Percentiles rank a stretch among this genome's conserved stretches.
These are phyloP conservation scores for Metalampra italica DNA, from an alignment of 2,888 invertebrate species.

Conservation along the genomic window DNA sequence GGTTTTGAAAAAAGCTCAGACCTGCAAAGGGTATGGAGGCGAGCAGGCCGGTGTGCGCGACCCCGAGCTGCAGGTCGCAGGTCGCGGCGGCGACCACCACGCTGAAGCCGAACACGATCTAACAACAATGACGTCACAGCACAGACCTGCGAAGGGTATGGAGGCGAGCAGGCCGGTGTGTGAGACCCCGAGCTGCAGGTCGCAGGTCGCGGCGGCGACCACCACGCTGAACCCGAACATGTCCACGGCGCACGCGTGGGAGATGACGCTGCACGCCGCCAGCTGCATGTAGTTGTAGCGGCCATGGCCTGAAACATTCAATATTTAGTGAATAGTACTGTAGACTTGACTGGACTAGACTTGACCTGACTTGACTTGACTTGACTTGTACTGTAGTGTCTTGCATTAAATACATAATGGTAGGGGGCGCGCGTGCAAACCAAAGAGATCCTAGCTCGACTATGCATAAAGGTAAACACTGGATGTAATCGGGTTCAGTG, in stretches of 20 bases:
- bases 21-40: constrained; percentile 51
- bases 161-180: constrained; percentile 47
- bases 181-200: constrained; percentile 38
- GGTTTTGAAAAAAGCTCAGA: too few species aligned
- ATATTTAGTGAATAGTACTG: background rate
- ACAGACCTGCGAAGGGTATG: constrained; percentile 38
- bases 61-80: constrained; percentile 45
- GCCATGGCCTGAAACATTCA: constrained; percentile 46
- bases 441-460: too few species aligned
- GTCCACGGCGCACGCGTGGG: constrained; percentile 42
- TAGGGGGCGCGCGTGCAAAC: too few species aligned
- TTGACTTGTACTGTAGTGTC: too few species aligned
- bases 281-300: constrained; percentile 46
- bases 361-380: too few species aligned
- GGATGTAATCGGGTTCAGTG: too few species aligned
- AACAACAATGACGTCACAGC: background rate
- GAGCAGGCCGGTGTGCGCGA: constrained; percentile 41
- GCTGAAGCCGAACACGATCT: constrained; percentile 52
- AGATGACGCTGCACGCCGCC: constrained; percentile 40
- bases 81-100: constrained; percentile 45
- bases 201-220: constrained; percentile 49
- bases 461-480: too few species aligned
- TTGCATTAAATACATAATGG: too few species aligned
- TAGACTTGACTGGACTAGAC: too few species aligned
- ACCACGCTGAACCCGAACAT: constrained; percentile 52